Evolutionary conservation across 2,888 invertebrate genomes (phyloP).

Genomic region (Rhamnusium bicolor): DNA sequence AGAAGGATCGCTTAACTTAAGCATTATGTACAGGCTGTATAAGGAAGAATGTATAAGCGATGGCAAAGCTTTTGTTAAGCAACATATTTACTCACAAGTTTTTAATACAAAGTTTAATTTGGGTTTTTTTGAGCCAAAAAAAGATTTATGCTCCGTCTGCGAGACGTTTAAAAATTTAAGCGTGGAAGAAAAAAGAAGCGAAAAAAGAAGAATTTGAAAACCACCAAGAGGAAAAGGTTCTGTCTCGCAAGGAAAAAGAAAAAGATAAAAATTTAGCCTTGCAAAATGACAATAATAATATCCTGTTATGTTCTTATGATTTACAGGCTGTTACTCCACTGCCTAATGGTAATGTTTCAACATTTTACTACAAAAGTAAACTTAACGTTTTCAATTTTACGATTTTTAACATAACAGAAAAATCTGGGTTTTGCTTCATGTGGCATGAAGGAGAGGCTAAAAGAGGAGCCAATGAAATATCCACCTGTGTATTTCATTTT

Average conservation of each 20-base stretch:
- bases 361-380: neutral
- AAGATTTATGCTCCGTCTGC: too few relatives aligned
- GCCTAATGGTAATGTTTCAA: constrained; percentile 13
- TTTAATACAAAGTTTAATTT: constrained; percentile 21
- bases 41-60: neutral
- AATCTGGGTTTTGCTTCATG: constrained; percentile 15
- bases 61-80: constrained; percentile 5
- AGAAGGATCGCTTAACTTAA: too few relatives aligned
- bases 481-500: neutral
- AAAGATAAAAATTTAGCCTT: constrained; percentile 1
- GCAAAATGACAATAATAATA: constrained; percentile 15
- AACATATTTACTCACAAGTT: constrained; percentile 7
- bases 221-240: constrained; percentile 10
- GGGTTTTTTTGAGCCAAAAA: constrained; percentile 16
- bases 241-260: constrained; percentile 9
- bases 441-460: neutral
- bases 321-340: constrained; percentile 10
- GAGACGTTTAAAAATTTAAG: constrained; percentile 11
- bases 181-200: neutral
- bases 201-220: constrained; percentile 11
- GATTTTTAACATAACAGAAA: constrained; percentile 14
- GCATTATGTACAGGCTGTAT: too few relatives aligned
- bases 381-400: neutral
- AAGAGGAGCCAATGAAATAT: constrained; percentile 19
- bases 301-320: constrained; percentile 11